These are phyloP conservation scores for Malurus splendens DNA, from an alignment of 2,797 vertebrate species.

Conservation along the genomic window DNA sequence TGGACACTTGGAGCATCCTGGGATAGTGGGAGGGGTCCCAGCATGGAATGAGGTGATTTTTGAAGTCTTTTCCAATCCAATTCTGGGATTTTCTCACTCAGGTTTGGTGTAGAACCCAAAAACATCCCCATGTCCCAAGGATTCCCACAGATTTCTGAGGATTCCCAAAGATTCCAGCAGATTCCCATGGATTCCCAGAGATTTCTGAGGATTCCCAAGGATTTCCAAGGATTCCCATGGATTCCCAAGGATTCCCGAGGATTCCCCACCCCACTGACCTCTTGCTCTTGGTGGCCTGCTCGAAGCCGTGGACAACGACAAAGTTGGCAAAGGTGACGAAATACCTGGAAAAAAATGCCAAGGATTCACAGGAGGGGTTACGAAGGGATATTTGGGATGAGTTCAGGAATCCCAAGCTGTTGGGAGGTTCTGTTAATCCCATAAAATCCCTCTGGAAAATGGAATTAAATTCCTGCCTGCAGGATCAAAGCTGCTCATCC, in stretches of 20 bases:
- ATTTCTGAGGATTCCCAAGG: too few relatives aligned
- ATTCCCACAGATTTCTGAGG: background rate
- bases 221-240: background rate
- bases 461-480: background rate
- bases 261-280: background rate
- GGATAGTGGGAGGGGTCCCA: too few relatives aligned
- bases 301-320: background rate
- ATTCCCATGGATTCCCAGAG: background rate
- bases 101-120: too few relatives aligned
- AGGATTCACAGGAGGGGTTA: fast-evolving
- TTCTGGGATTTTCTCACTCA: background rate
- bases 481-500: background rate
- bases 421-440: background rate
- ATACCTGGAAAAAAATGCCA: background rate
- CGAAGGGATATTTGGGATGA: background rate
- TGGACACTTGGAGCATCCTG: background rate
- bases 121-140: fast-evolving
- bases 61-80: background rate
- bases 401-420: background rate
- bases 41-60: background rate
- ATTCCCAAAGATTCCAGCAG: background rate
- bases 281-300: background rate
- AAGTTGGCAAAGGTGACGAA: background rate
- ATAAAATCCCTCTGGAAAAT: background rate
- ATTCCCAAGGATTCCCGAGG: background rate